Evolutionary conservation across 2,888 invertebrate genomes (phyloP).

Genomic region (Amphimallon solstitiale): DNA sequence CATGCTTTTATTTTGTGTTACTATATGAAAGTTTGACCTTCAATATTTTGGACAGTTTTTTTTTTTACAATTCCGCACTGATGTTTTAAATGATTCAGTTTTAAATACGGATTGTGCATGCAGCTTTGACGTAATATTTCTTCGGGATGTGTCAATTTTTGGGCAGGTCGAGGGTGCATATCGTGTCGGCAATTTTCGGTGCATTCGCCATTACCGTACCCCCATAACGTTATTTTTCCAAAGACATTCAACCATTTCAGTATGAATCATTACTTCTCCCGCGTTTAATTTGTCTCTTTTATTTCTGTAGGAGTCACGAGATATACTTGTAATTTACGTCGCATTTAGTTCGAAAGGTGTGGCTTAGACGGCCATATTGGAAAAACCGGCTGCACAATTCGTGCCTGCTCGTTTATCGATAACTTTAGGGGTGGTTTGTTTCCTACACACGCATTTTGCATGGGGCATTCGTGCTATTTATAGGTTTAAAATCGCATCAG

Average conservation of each 20-base stretch:
- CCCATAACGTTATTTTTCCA: slow-evolving; percentile 2
- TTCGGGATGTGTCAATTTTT: slow-evolving; percentile 33
- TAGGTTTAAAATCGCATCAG: slow-evolving; percentile 23
- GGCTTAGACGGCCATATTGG: slow-evolving; percentile 62
- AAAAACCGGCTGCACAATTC: slow-evolving; percentile 47
- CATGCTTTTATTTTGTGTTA: slow-evolving; percentile 42
- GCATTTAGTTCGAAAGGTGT: slow-evolving; percentile 56
- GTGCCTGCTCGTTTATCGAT: slow-evolving; percentile 35
- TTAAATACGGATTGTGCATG: slow-evolving; percentile 23
- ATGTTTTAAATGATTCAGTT: slow-evolving; percentile 29
- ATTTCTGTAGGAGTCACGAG: slow-evolving; percentile 31
- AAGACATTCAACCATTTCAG: background rate
- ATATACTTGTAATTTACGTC: slow-evolving; percentile 28
- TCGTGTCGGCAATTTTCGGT: slow-evolving; percentile 28
- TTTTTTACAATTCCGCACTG: slow-evolving; percentile 30
- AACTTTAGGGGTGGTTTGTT: slow-evolving; percentile 32
- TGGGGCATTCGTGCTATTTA: slow-evolving; percentile 37
- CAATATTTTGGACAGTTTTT: slow-evolving; percentile 44
- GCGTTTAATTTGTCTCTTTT: slow-evolving; percentile 7
- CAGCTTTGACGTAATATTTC: slow-evolving; percentile 35
- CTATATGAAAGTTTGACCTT: slow-evolving; percentile 49
- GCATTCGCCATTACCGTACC: slow-evolving; percentile 23
- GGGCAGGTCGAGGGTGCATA: slow-evolving; percentile 33
- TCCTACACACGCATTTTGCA: slow-evolving; percentile 20
- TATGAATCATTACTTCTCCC: slow-evolving; percentile 13